phyloP scores from a whole-genome alignment of 2,888 invertebrate species.

The Protophormia terraenovae region DNA sequence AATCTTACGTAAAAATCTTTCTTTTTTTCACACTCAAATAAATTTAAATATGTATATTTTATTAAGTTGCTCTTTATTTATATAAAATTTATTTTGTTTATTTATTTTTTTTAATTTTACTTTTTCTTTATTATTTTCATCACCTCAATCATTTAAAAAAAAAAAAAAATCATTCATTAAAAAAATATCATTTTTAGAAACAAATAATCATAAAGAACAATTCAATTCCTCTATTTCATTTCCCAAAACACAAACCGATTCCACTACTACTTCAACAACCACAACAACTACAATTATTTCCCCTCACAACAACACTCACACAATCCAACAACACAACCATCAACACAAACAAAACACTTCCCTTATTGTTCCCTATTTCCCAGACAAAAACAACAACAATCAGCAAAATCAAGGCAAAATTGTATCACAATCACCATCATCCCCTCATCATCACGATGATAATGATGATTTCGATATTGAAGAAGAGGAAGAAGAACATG shows the following conservation, averaged over 20 bases:
- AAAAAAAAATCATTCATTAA: no score
- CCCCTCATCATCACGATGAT: conserved; percentile 60
- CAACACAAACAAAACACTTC: conserved; percentile 61
- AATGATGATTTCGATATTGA: conserved; percentile 72
- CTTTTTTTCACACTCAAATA: not conserved
- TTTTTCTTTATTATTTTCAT: conserved; percentile 56
- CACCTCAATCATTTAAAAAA: conserved; percentile 54
- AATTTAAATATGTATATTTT: not conserved
- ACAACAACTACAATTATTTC: conserved; percentile 30
- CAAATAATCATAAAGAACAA: conserved; percentile 69
- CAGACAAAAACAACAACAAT: conserved; percentile 60
- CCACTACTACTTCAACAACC: conserved; percentile 11
- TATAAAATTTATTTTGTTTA: not conserved
- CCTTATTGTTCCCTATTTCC: conserved; percentile 63
- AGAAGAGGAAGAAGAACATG: conserved; percentile 73
- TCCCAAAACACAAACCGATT: conserved; percentile 67
- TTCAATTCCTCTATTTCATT: conserved; percentile 68
- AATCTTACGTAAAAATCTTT: not conserved
- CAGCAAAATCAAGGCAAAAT: conserved; percentile 55
- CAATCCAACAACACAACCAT: conserved; percentile 35
- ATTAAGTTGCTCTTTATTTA: not conserved
- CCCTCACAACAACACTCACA: conserved; percentile 42
- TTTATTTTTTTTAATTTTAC: conserved; percentile 50
- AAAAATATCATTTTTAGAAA: conserved; percentile 61
- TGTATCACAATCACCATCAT: conserved; percentile 27